Evolutionary conservation across 2,797 vertebrate genomes (phyloP).

Genomic region (Prunella strophiata): DNA sequence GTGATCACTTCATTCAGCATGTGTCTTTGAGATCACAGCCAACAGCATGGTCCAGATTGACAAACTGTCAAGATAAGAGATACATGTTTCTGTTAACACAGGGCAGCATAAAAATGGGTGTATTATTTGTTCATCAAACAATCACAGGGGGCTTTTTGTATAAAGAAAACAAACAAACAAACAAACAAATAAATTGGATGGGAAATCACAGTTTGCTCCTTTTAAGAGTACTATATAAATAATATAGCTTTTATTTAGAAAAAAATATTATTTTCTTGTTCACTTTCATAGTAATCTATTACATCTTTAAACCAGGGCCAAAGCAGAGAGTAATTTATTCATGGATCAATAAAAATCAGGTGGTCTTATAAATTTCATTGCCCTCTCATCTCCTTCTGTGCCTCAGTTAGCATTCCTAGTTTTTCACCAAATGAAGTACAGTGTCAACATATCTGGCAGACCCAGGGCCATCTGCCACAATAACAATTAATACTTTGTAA

Average conservation of each 20-base stretch:
- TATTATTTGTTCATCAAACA: neutral
- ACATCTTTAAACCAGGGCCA: neutral
- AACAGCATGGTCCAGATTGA: neutral
- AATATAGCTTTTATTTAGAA: neutral
- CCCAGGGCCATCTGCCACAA: neutral
- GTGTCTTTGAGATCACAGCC: neutral
- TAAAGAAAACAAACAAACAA: neutral
- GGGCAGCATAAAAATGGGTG: neutral
- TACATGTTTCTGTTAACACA: neutral
- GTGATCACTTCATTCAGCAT: neutral
- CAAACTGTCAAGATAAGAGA: neutral
- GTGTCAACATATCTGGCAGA: neutral
- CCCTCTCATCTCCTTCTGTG: neutral
- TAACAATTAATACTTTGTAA: neutral
- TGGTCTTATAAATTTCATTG: neutral
- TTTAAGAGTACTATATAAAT: neutral
- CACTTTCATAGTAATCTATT: neutral
- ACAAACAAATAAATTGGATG: neutral
- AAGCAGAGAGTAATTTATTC: neutral
- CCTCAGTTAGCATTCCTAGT: neutral
- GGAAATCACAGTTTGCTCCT: neutral
- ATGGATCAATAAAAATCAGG: neutral
- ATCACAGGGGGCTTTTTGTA: accelerated
- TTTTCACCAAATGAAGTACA: neutral
- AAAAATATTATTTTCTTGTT: neutral